These are phyloP conservation scores for Centrocercus urophasianus DNA, from an alignment of 2,113 vertebrate genomes.

Conservation along the genomic window DNA sequence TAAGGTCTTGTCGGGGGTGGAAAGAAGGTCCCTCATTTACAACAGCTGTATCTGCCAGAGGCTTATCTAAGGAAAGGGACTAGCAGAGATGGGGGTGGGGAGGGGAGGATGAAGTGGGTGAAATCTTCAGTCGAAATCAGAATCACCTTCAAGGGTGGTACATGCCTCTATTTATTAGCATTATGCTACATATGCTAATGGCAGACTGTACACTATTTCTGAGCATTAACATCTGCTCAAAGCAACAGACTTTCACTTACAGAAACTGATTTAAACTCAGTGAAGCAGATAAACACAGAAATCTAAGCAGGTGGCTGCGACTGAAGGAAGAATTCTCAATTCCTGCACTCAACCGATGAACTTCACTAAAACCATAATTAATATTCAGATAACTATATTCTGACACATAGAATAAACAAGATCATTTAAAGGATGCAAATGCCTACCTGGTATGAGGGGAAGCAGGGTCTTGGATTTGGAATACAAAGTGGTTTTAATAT, in stretches of 20 bases:
- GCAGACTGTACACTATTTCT: conserved; percentile 83
- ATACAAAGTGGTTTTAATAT: conserved; percentile 40
- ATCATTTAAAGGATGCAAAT: conserved; percentile 80
- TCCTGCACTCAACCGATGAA: conserved; percentile 79
- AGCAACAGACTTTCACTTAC: conserved; percentile 85
- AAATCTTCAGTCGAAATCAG: conserved; percentile 9
- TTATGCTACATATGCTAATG: conserved; percentile 86
- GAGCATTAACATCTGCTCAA: conserved; percentile 86
- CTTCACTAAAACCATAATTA: conserved; percentile 81
- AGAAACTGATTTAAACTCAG: conserved; percentile 87
- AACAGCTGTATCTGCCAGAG: neutral
- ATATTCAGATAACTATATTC: conserved; percentile 86
- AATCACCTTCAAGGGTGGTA: conserved; percentile 66
- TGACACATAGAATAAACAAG: conserved; percentile 76
- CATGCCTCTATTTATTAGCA: conserved; percentile 81
- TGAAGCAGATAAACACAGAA: conserved; percentile 87
- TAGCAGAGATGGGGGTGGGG: neutral
- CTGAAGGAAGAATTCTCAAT: conserved; percentile 79
- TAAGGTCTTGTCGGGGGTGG: conserved; percentile 26
- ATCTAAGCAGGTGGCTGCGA: conserved; percentile 84
- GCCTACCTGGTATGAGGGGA: conserved; percentile 62
- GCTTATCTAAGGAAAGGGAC: neutral
- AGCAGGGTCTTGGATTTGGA: neutral
- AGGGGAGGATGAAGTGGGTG: neutral
- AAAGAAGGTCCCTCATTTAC: conserved; percentile 26